Conservation (phyloP, 2,888 invertebrate species). For the Sussaba pulchella region DNA sequence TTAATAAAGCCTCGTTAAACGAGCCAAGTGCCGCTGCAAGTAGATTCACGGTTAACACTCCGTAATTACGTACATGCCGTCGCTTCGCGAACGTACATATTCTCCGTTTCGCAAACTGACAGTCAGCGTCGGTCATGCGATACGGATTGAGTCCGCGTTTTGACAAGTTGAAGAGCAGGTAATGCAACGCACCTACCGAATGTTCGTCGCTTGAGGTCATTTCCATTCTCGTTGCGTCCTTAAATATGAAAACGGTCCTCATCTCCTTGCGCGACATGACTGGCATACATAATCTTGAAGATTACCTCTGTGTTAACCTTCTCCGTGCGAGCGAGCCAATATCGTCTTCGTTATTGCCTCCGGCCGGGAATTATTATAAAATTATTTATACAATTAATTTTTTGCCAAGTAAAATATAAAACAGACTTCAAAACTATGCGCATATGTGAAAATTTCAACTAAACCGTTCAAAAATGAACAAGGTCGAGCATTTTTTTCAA, state of each 20-base stretch:
- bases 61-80: conserved; percentile 18
- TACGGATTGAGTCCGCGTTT: conserved; percentile 1
- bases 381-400: not conserved
- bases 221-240: conserved; percentile 55
- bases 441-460: too few relatives aligned
- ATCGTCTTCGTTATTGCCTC: not conserved
- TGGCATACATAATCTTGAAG: not conserved
- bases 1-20: conserved; percentile 31
- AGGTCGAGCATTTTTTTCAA: not conserved
- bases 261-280: not conserved
- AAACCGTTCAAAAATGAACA: too few relatives aligned
- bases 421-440: too few relatives aligned
- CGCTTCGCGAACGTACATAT: too few relatives aligned
- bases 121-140: conserved; percentile 25
- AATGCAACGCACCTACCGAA: conserved; percentile 30
- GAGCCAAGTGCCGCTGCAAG: conserved; percentile 18
- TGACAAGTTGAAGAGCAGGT: conserved; percentile 54
- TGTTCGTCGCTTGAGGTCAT: conserved; percentile 54
- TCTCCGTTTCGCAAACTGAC: too few relatives aligned
- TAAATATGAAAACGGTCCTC: conserved; percentile 45
- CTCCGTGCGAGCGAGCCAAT: too few relatives aligned
- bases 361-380: too few relatives aligned
- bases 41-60: conserved; percentile 20
- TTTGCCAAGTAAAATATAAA: too few relatives aligned
- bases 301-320: not conserved